These are phyloP conservation scores for Creontiades dilutus DNA, from an alignment of 2,888 invertebrate species.

Conservation along the genomic window DNA sequence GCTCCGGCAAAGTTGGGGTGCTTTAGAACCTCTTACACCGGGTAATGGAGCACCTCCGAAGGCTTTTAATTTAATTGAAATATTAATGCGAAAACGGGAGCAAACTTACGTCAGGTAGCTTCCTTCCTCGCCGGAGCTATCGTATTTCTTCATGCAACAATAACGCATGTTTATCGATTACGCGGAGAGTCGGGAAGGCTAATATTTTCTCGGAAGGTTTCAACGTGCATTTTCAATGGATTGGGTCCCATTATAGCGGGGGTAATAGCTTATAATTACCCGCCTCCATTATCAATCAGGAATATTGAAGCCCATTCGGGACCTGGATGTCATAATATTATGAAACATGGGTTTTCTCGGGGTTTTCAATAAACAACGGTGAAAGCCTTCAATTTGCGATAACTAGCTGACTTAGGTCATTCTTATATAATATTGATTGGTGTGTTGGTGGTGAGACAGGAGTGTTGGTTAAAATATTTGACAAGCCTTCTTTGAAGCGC, in stretches of 20 bases:
- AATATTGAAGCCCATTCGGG: background rate
- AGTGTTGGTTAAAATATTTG: too few species aligned
- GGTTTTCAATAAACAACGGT: background rate
- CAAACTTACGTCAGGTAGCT: constrained; percentile 23
- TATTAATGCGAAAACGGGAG: constrained; percentile 46
- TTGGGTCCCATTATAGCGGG: background rate
- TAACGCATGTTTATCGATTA: constrained; percentile 2
- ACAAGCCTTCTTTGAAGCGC: too few species aligned
- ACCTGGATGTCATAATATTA: background rate
- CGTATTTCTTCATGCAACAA: constrained; percentile 32
- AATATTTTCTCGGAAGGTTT: background rate
- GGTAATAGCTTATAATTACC: background rate
- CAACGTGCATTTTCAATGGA: background rate
- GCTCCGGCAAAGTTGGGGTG: constrained; percentile 25
- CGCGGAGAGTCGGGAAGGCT: background rate
- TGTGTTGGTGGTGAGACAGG: too few species aligned
- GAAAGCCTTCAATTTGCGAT: background rate
- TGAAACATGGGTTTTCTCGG: background rate
- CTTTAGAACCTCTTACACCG: constrained; percentile 45
- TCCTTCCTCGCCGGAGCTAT: constrained; percentile 13
- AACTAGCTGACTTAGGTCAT: too few species aligned
- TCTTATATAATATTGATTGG: too few species aligned
- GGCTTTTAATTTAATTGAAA: constrained; percentile 56
- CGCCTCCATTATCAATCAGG: background rate
- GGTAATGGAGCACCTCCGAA: constrained; percentile 60